Base-by-base conservation (phyloP, 2,113 vertebrate genomes). In the Echinops telfairi region DNA sequence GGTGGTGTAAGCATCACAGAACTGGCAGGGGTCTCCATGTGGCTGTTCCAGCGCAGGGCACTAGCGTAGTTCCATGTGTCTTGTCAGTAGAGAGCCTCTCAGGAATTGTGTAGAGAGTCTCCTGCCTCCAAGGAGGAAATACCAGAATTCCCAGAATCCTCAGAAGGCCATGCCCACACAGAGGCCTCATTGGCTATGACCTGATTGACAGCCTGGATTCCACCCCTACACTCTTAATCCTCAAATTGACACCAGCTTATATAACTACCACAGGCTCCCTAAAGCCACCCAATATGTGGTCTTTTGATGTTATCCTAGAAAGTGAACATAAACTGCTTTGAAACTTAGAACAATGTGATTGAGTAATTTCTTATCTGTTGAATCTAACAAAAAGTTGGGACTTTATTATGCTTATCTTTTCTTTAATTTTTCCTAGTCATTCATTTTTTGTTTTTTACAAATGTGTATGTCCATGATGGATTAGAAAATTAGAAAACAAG, bases 371-470 rank as follows among this genome's bases (percentile, higher is more conserved):
- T 14, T 53, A 36, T 71, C 20, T 57, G 19, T 73, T 79, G 80
- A 75, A 78, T 87, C 53, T 82, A 83, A 40, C n/a, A 79, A 93
- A 89, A 83, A 40, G 6, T 47, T 62, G 43, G 20, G n/a, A 25
- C 53, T 62, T 25, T 60, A 36, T 9, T 76, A 5, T 38, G 77
- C 73, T 73, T 58, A 33, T 83, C 79, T 16, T 83, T 68, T 77
- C 68, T 90, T 80, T 81, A 3, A 62, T 58, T 75, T 87, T 76
- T 86, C 40, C 77, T 79, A 22, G 47, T 87, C 58, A 81, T 81
- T 73, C 6, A 73, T 73, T 81, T 53, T 27, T 58, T 87, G 4
- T 60, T 38, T 75, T 84, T 92, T 94, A 38, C n/a, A 68, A 95
- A 73, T 70, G 29, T 31, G 66, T 82, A 71, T 33, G 29, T 23